Evolutionary conservation across 2,113 vertebrate genomes (phyloP).

Genomic region (Lathamus discolor): DNA sequence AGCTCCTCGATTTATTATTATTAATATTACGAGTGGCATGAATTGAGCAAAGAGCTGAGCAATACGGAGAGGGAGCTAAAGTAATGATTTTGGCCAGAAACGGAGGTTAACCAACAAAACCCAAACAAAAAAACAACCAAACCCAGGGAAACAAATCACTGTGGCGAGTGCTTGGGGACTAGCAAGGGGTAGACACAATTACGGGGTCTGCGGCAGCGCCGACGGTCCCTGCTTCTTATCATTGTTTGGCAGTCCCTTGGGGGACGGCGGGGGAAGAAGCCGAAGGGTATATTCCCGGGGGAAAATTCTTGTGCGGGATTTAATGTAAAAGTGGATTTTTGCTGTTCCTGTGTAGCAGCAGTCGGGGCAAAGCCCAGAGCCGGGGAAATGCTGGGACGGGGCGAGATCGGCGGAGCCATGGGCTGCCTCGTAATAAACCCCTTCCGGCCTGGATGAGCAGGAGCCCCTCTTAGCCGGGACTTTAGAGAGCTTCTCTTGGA

Average conservation of each 20-base stretch:
- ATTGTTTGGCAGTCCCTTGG: not conserved
- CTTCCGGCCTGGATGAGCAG: not conserved
- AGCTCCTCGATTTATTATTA: not conserved
- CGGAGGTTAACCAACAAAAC: not conserved
- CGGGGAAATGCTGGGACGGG: not conserved
- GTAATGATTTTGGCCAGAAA: not conserved
- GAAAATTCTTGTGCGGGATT: not conserved
- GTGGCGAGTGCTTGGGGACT: not conserved
- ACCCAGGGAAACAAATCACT: not conserved
- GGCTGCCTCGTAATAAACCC: not conserved
- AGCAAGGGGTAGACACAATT: not conserved
- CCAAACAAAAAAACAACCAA: not conserved
- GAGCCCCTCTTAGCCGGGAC: not conserved
- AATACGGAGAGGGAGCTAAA: fast-evolving
- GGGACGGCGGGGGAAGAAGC: not conserved
- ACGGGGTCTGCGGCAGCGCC: not conserved
- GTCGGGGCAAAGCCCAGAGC: not conserved
- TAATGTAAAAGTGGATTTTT: not conserved
- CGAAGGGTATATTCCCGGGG: not conserved
- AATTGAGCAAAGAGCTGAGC: not conserved
- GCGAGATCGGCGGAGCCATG: not conserved
- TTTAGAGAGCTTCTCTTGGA: fast-evolving
- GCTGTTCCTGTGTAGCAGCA: not conserved
- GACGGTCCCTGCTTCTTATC: not conserved
- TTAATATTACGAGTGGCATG: not conserved